phyloP scores from a whole-genome alignment of 2,113 vertebrate genomes.

The Syrmaticus mikado region DNA sequence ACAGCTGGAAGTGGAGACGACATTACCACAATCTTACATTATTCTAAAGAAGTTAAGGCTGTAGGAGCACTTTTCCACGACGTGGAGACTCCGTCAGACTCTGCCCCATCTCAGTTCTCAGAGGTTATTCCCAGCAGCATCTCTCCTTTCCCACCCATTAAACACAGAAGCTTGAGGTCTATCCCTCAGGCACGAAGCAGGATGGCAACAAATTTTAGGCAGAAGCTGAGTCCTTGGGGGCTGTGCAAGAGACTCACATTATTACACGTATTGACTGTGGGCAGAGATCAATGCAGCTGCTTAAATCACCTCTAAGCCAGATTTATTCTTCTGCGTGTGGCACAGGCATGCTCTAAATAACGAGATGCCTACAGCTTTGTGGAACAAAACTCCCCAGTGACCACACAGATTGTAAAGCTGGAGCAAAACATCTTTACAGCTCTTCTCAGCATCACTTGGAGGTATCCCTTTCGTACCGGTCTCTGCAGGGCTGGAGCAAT shows the following conservation, averaged over 20 bases:
- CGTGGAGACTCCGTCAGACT: neutral
- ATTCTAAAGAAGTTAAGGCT: neutral
- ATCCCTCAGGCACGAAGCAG: neutral
- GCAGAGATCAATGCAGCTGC: conserved; percentile 18
- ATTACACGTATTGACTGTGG: neutral
- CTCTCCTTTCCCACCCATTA: neutral
- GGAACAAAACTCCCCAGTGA: neutral
- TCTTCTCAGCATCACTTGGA: neutral
- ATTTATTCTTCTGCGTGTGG: neutral
- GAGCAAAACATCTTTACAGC: neutral
- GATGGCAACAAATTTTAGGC: neutral
- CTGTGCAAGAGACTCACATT: neutral
- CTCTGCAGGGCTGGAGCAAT: neutral
- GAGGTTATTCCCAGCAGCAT: neutral
- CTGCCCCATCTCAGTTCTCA: neutral
- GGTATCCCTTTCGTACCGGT: neutral
- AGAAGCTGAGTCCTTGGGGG: neutral
- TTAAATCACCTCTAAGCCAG: conserved; percentile 4
- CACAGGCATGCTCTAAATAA: neutral
- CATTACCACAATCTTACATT: neutral
- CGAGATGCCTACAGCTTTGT: neutral
- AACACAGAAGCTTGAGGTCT: neutral
- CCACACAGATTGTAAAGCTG: neutral
- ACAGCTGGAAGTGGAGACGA: neutral
- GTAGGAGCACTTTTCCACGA: neutral